Percentiles rank a stretch among this genome's conserved stretches.
Evolutionary conservation across 2,797 vertebrate species (phyloP).

Genomic region (Phylloscopus collybita): DNA sequence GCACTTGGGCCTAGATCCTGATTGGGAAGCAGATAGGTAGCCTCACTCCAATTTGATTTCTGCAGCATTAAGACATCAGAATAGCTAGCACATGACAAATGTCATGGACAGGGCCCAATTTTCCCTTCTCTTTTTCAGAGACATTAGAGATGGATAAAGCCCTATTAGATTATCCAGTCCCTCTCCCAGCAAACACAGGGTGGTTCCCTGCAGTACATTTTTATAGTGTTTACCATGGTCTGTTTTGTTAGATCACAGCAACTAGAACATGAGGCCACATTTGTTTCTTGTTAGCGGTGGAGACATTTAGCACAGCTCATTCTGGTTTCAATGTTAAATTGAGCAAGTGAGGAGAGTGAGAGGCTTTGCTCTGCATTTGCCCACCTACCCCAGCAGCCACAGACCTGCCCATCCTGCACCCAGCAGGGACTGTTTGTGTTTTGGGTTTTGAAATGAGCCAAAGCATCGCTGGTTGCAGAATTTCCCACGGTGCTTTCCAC

Average conservation of each 20-base stretch:
- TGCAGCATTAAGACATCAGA: conserved; percentile 65
- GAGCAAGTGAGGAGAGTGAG: conserved; percentile 44
- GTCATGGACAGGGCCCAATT: conserved; percentile 57
- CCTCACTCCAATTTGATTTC: conserved; percentile 59
- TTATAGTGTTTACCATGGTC: conserved; percentile 71
- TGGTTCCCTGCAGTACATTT: conserved; percentile 71
- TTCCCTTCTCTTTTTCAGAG: conserved; percentile 60
- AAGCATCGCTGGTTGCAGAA: not conserved
- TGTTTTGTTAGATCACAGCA: conserved; percentile 73
- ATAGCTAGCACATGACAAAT: conserved; percentile 66
- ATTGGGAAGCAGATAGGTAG: conserved; percentile 66
- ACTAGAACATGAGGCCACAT: conserved; percentile 65
- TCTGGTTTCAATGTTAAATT: conserved; percentile 3
- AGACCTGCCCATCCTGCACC: not conserved
- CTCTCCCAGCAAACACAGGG: conserved; percentile 66
- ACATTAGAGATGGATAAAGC: conserved; percentile 60
- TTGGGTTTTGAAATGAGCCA: not conserved
- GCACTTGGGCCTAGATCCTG: conserved; percentile 46
- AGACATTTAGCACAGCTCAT: conserved; percentile 56
- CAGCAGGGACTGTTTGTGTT: not conserved
- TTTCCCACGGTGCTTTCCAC: not conserved
- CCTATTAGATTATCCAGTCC: conserved; percentile 60
- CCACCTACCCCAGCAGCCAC: not conserved
- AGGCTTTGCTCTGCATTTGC: not conserved
- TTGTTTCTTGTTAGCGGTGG: conserved; percentile 60